Evolutionary conservation across 2,113 vertebrate genomes (phyloP).

Genomic region (Sinocyclocheilus anophthalmus): DNA sequence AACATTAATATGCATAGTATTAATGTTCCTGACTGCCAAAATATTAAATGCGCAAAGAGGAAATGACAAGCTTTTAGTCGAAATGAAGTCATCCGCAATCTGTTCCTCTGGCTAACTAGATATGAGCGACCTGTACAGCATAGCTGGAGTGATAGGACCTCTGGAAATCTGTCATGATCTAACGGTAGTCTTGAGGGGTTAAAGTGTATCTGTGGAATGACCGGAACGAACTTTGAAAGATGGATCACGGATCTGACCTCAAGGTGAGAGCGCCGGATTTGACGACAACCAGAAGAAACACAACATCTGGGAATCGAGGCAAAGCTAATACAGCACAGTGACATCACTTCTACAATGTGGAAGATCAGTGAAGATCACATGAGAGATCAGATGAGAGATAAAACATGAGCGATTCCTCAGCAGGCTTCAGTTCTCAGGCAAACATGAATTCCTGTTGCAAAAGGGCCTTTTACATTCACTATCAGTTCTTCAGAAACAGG

Average conservation of each 20-base stretch:
- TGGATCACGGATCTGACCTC: slow-evolving; percentile 28
- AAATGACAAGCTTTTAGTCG: neutral
- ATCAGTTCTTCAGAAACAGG: neutral
- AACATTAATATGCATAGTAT: neutral
- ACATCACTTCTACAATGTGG: neutral
- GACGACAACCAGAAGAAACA: neutral
- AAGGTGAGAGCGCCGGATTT: neutral
- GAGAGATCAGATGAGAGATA: neutral
- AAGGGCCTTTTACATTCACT: neutral
- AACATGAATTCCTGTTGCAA: neutral
- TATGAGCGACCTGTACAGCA: neutral
- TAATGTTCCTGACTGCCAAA: neutral
- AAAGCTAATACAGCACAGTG: neutral
- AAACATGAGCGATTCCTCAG: neutral
- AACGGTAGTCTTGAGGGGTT: slow-evolving; percentile 37
- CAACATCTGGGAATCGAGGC: neutral
- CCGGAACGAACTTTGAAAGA: neutral
- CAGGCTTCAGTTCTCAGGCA: neutral
- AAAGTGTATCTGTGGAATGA: slow-evolving; percentile 58
- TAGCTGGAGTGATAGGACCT: neutral
- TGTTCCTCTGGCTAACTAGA: neutral
- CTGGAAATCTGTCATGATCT: neutral
- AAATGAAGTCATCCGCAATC: slow-evolving; percentile 13
- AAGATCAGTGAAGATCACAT: neutral
- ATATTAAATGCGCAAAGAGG: neutral